Conservation (phyloP, 2,797 vertebrate genomes). For the Arrhamphus sclerolepis region DNA sequence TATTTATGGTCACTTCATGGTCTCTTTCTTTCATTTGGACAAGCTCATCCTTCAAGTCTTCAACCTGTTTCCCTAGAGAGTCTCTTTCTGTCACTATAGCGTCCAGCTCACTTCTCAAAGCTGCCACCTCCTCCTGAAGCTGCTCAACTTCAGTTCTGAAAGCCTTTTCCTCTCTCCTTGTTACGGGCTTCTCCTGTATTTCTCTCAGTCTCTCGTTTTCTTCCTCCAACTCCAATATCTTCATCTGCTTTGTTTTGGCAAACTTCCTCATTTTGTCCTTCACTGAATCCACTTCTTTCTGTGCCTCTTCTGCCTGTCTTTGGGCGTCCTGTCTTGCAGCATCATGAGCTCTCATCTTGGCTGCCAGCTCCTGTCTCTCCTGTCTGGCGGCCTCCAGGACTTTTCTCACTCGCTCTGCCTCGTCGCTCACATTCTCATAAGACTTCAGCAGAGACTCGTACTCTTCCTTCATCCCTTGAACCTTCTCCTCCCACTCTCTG, state of each 20-base stretch:
- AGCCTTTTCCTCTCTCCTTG: slow-evolving; percentile 33
- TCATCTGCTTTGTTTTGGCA: slow-evolving; percentile 95
- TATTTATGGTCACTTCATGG: not conserved
- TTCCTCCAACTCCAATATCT: slow-evolving; percentile 94
- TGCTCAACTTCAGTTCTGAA: slow-evolving; percentile 75
- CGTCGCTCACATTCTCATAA: slow-evolving; percentile 94
- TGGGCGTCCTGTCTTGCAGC: slow-evolving; percentile 83
- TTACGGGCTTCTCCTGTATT: slow-evolving; percentile 68
- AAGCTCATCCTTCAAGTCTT: slow-evolving; percentile 76
- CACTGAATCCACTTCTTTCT: slow-evolving; percentile 87
- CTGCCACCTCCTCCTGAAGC: slow-evolving; percentile 69
- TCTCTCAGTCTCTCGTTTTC: slow-evolving; percentile 91
- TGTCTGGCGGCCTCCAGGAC: slow-evolving; percentile 89
- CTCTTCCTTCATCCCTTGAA: slow-evolving; percentile 88
- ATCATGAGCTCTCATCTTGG: slow-evolving; percentile 82
- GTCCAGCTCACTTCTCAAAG: slow-evolving; percentile 80
- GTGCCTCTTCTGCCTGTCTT: slow-evolving; percentile 83
- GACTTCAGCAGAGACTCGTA: slow-evolving; percentile 96
- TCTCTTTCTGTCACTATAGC: slow-evolving; percentile 77
- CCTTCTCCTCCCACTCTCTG: slow-evolving; percentile 86
- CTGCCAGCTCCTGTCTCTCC: slow-evolving; percentile 89
- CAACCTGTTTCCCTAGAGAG: slow-evolving; percentile 77
- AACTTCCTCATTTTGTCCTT: slow-evolving; percentile 99
- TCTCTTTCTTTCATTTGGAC: slow-evolving; percentile 50
- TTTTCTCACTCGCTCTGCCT: slow-evolving; percentile 89